phyloP scores from a whole-genome alignment of 2,113 vertebrate genomes.

The Eubucco bourcierii region DNA sequence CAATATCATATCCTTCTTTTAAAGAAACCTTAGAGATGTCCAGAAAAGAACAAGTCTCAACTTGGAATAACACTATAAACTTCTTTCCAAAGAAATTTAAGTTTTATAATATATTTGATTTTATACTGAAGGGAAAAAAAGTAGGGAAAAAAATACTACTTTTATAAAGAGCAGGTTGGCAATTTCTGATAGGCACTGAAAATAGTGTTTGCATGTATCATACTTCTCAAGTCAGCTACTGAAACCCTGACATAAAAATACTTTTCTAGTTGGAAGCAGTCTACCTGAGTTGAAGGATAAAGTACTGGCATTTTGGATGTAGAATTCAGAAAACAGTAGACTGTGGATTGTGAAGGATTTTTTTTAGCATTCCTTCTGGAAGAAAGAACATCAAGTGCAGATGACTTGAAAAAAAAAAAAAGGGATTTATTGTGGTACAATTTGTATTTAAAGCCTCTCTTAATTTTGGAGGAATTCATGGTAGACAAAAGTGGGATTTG shows the following conservation, averaged over 20 bases:
- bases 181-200: constrained; percentile 16
- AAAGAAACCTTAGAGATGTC: constrained; percentile 57
- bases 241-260: background rate
- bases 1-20: constrained; percentile 63
- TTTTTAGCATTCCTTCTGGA: background rate
- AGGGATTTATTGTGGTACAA: background rate
- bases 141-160: background rate
- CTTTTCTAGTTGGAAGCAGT: constrained; percentile 10
- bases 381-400: background rate
- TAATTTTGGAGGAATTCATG: background rate
- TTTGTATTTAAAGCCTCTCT: constrained; percentile 11
- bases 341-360: background rate
- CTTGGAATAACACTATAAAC: constrained; percentile 45
- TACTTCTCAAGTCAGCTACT: constrained; percentile 9
- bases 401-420: background rate
- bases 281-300: constrained; percentile 9
- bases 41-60: constrained; percentile 51
- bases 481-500: background rate
- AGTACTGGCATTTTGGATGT: background rate
- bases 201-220: background rate
- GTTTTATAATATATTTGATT: constrained; percentile 39
- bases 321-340: background rate
- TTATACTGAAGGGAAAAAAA: background rate
- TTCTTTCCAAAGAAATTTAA: constrained; percentile 49
- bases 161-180: constrained; percentile 5